Evolutionary conservation across 2,888 invertebrate genomes (phyloP).

Genomic region (Drosophila leonis): DNA sequence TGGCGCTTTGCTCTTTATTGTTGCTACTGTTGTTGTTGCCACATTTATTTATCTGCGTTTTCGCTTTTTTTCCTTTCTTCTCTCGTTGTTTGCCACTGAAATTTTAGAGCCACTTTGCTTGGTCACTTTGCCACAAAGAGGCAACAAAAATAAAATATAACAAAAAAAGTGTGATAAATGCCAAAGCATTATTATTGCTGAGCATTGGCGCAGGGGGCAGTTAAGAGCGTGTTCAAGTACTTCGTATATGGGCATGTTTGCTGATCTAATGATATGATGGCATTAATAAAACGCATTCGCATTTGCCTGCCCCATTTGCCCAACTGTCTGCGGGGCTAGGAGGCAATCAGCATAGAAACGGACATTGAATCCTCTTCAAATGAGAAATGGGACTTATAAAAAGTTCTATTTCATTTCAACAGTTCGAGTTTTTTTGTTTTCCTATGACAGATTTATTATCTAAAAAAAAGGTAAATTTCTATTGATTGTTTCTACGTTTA

Average conservation of each 20-base stretch:
- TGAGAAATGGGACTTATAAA: background rate
- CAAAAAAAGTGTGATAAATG: slow-evolving; percentile 70
- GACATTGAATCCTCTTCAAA: slow-evolving; percentile 6
- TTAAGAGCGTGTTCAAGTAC: slow-evolving; percentile 44
- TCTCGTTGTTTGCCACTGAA: slow-evolving; percentile 56
- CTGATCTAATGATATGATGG: slow-evolving; percentile 70
- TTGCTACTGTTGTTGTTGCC: slow-evolving; percentile 70
- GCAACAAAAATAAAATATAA: slow-evolving; percentile 18
- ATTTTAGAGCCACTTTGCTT: slow-evolving; percentile 78
- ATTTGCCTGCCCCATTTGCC: slow-evolving; percentile 58
- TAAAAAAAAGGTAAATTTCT: background rate
- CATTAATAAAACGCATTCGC: slow-evolving; percentile 72
- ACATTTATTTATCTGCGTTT: slow-evolving; percentile 74
- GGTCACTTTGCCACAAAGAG: slow-evolving; percentile 62
- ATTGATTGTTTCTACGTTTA: background rate
- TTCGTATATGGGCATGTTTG: slow-evolving; percentile 49
- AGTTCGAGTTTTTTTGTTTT: background rate
- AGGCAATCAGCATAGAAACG: background rate
- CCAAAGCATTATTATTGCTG: slow-evolving; percentile 69
- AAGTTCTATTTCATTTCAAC: background rate
- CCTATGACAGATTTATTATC: background rate
- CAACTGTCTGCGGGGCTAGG: slow-evolving; percentile 8
- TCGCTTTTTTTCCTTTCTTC: slow-evolving; percentile 23
- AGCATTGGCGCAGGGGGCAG: slow-evolving; percentile 41
- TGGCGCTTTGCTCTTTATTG: slow-evolving; percentile 77